phyloP scores from a whole-genome alignment of 2,888 invertebrate genomes.

The Auanema freiburgensis region DNA sequence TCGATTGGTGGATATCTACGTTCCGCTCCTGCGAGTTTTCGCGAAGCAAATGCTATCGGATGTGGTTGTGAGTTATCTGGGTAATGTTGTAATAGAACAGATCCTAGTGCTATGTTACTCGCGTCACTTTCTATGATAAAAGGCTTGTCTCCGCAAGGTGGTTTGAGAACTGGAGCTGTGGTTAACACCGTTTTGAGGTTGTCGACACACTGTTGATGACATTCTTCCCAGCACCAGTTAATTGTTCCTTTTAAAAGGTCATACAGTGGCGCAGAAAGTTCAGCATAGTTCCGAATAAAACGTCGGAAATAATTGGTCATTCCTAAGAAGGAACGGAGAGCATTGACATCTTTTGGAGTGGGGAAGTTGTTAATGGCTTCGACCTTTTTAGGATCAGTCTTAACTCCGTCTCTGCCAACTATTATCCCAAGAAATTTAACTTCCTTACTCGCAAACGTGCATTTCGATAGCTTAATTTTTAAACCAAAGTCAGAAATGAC shows the following conservation, averaged over 20 bases:
- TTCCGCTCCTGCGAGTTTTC: constrained; percentile 23
- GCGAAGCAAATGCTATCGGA: constrained; percentile 25
- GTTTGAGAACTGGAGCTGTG: constrained; percentile 22
- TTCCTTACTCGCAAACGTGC: constrained; percentile 27
- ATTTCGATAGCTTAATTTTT: constrained; percentile 31
- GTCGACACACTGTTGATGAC: constrained; percentile 21
- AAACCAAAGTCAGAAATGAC: too few species aligned
- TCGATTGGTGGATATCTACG: constrained; percentile 26
- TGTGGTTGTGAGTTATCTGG: constrained; percentile 13
- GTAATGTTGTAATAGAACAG: constrained; percentile 22
- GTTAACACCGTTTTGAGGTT: constrained; percentile 20
- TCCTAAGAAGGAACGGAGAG: constrained; percentile 12
- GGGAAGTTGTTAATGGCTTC: constrained; percentile 23
- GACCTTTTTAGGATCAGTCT: constrained; percentile 29
- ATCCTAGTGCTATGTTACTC: constrained; percentile 23
- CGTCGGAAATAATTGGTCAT: constrained; percentile 2
- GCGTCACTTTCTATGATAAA: constrained; percentile 34
- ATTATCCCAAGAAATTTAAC: constrained; percentile 36
- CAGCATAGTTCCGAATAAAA: constrained; percentile 2
- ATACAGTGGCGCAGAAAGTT: not conserved
- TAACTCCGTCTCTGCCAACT: constrained; percentile 31
- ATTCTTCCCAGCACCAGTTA: constrained; percentile 17
- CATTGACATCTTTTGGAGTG: constrained; percentile 19
- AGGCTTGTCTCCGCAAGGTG: constrained; percentile 10
- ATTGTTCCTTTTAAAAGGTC: constrained; percentile 17